Percentiles rank a stretch among this genome's conserved stretches.
Evolutionary conservation across 2,113 vertebrate species (phyloP).

Genomic region (Chaetura pelagica): DNA sequence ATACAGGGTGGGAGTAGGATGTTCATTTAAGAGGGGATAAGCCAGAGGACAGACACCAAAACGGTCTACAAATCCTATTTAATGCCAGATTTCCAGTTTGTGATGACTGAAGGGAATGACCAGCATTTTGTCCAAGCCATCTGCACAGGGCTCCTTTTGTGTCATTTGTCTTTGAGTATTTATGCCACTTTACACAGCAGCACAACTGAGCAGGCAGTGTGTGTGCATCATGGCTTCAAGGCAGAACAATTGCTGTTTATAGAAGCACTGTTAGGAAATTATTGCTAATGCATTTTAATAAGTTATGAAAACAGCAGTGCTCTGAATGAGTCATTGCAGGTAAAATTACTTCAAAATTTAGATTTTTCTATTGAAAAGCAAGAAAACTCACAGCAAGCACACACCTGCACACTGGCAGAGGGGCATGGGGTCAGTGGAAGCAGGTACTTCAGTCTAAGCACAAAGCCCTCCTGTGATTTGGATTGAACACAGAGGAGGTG

Average conservation of each 20-base stretch:
- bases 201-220: neutral
- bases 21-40: neutral
- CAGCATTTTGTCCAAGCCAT: slow-evolving; percentile 20
- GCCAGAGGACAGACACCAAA: neutral
- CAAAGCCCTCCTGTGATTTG: neutral
- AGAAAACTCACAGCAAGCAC: neutral
- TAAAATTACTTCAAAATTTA: slow-evolving; percentile 13
- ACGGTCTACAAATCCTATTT: neutral
- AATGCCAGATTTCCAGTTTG: slow-evolving; percentile 30
- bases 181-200: neutral
- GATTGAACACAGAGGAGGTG: neutral
- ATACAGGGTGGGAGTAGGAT: neutral
- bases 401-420: neutral
- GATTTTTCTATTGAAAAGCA: neutral
- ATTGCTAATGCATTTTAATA: slow-evolving; percentile 13
- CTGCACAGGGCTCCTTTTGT: slow-evolving; percentile 26
- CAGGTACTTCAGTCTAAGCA: neutral
- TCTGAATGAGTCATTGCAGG: slow-evolving; percentile 3
- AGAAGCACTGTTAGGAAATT: slow-evolving; percentile 17
- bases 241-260: slow-evolving; percentile 25
- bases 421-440: neutral
- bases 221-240: neutral
- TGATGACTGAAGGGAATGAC: neutral
- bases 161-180: neutral
- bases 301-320: neutral